A percentile compares a stretch with the other conserved stretches of the same genome.
These are phyloP conservation scores for Mormyrus proboscirostris DNA, from an alignment of 2,797 vertebrate genomes.

Conservation along the genomic window DNA sequence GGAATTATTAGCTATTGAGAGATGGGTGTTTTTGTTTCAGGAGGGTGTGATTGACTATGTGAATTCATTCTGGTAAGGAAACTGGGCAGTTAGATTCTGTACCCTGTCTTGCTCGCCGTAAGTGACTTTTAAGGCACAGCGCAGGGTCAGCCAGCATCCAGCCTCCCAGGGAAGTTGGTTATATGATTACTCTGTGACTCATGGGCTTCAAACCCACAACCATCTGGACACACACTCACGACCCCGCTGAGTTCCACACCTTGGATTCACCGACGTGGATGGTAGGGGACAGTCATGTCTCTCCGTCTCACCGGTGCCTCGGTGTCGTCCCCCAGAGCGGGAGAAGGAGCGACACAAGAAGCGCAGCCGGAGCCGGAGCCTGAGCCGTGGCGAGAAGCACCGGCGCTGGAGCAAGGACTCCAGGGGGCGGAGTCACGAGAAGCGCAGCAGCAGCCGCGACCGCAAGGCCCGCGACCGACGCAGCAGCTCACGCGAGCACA, in stretches of 20 bases:
- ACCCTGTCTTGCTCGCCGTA: neutral
- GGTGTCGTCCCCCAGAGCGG: conserved; percentile 44
- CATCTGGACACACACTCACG: neutral
- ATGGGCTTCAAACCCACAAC: neutral
- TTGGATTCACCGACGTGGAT: neutral
- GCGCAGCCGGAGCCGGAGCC: conserved; percentile 55
- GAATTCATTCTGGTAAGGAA: neutral
- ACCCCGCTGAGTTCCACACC: neutral
- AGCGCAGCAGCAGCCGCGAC: conserved; percentile 59
- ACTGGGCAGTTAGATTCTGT: neutral
- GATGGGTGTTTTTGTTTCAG: neutral
- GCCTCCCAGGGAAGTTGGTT: neutral
- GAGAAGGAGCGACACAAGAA: conserved; percentile 59
- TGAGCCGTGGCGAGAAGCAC: conserved; percentile 51
- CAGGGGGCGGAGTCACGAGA: conserved; percentile 65
- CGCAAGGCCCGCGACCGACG: conserved; percentile 43
- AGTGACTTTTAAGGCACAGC: neutral
- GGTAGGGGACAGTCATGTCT: neutral
- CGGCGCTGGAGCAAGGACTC: conserved; percentile 59
- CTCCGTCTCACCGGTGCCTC: neutral
- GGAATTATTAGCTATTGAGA: neutral
- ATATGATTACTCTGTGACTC: neutral
- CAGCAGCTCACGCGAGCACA: conserved; percentile 61
- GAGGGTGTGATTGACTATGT: neutral
- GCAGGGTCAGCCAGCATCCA: neutral